Evolutionary conservation across 2,888 invertebrate genomes (phyloP), one percentile per base, ranked within the genome.

Genomic region (Drosophila siamana): DNA sequence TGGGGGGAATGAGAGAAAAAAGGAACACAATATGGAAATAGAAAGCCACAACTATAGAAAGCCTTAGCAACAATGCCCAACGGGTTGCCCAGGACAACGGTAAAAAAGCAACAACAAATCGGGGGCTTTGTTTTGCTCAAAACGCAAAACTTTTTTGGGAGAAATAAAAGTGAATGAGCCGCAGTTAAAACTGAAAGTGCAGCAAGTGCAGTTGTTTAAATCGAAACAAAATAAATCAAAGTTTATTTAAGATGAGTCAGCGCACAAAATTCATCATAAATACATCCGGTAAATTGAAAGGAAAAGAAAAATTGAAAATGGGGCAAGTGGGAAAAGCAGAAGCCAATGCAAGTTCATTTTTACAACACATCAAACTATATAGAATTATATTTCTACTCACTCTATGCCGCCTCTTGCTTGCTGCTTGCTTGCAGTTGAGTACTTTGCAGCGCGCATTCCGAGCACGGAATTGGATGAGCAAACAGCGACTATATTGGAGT

Each of bases 401-500:
- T 19, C 19, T 19, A n/a, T n/a, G n/a, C n/a, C n/a, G n/a, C n/a
- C 11, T 44, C 8, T 36, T 46, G 16, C 16, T 24, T 2, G 36
- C 15, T 15, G 28, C 6, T 2, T n/a, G 38, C 36, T 22, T 11
- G 40, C 50, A 92, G 92, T 90, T 72, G 91, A 92, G 71, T 92
- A 91, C 76, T 92, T 92, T 74, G 89, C 83, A 65, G 89, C 85
- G 60, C 84, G 81, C 48, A 78, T 81, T 64, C 88, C 84, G 40
- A 73, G 91, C 62, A 78, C 90, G 74, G 80, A 86, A 51, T 68
- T 87, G 78, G 86, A 90, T 77, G 88, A 87, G 90, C 78, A 89
- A 86, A 78, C 93, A 91, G 78, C 89, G 63, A 85, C 91, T 69
- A 86, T 94, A 68, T 90, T 92, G 72, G 92, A 92, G 75, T 94